Evolutionary conservation across 2,797 vertebrate genomes (phyloP).

Genomic region (Calcarius lapponicus): DNA sequence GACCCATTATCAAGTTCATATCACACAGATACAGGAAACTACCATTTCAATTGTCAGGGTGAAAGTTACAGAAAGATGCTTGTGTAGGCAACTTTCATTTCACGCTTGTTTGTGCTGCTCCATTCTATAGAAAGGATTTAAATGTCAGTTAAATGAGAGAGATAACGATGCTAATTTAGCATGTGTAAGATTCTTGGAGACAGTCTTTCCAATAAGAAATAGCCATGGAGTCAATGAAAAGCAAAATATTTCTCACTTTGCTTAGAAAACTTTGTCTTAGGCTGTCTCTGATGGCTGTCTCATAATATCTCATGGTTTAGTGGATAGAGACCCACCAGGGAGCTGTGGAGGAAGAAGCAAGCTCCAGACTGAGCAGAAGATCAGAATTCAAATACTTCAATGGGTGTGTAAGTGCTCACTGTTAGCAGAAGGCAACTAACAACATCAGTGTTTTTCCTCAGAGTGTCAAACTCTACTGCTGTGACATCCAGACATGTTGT

Average conservation of each 20-base stretch:
- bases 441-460: background rate
- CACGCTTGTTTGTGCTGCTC: background rate
- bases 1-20: background rate
- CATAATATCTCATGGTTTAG: background rate
- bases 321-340: background rate
- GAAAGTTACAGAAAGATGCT: background rate
- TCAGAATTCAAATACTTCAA: background rate
- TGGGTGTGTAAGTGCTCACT: background rate
- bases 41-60: background rate
- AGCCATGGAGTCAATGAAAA: background rate
- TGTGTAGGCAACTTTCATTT: background rate
- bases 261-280: background rate
- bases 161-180: background rate
- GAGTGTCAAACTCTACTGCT: background rate
- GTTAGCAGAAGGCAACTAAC: background rate
- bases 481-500: rapidly evolving
- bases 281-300: background rate
- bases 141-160: background rate
- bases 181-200: background rate
- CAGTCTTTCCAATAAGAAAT: background rate
- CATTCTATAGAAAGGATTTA: background rate
- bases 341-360: background rate
- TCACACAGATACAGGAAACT: background rate
- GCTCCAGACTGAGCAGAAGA: background rate
- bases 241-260: background rate